Conservation (phyloP, 2,113 vertebrate genomes). For the Montifringilla adamsi region DNA sequence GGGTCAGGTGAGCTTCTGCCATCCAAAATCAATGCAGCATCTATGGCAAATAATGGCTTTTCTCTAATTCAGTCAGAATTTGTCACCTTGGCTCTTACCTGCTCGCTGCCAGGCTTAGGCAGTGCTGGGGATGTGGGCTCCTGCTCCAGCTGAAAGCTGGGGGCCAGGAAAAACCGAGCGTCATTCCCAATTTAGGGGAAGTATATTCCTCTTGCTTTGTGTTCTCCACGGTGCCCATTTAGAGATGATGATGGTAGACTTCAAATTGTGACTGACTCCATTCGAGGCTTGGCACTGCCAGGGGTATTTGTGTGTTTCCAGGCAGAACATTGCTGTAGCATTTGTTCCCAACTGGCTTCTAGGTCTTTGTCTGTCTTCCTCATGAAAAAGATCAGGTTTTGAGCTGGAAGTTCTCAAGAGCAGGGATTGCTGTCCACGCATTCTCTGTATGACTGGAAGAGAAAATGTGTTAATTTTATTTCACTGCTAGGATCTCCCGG, state of each 20-base stretch:
- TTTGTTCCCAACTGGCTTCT: neutral
- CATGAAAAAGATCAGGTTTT: neutral
- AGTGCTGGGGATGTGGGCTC: neutral
- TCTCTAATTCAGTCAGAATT: neutral
- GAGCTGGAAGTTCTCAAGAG: neutral
- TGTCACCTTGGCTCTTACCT: neutral
- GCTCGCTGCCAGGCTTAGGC: neutral
- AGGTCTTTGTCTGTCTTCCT: neutral
- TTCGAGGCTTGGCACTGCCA: neutral
- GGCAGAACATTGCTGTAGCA: neutral
- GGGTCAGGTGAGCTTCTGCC: neutral
- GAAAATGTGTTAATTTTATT: neutral
- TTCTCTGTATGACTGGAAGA: neutral
- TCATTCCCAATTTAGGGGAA: neutral
- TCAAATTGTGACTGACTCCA: neutral
- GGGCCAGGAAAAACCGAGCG: neutral
- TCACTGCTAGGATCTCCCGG: neutral
- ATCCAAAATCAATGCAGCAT: neutral
- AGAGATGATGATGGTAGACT: neutral
- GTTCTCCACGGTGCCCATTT: neutral
- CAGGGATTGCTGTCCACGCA: neutral
- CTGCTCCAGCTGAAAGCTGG: neutral
- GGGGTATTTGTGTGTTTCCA: neutral
- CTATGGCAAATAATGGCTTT: neutral
- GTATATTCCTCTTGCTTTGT: neutral